Evolutionary conservation across 2,888 invertebrate species (phyloP), one percentile per base, ranked within the genome.

Genomic region (Eristalis intricaria): DNA sequence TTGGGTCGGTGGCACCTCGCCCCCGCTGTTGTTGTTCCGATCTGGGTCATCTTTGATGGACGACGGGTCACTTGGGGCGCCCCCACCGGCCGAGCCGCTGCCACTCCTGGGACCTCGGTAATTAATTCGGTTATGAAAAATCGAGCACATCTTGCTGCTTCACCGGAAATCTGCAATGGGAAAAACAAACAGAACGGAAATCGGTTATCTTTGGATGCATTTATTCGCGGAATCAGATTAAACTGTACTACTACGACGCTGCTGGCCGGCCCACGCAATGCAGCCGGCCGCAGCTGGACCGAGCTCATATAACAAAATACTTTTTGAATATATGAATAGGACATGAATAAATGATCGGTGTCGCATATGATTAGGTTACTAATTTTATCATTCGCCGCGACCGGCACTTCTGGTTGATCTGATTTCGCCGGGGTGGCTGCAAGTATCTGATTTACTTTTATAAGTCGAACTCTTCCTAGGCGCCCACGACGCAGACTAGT

Each of bases 281-380:
- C 15, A 22, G 74, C 32, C 60, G 29, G 19, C 15, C 10, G 26
- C 11, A 19, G 38, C 23, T 58, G 38, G 60, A 76, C 79, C 80
- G 64, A 7, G 74, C 87, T 89, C 90, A 90, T 91, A 91, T 92
- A 91, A 91, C 90, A 90, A 91, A 91, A 90, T 91, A 91, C 91
- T 91, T 89, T 90, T 90, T 90, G 90, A 92, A 92, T 92, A 92
- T 92, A 92, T 92, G 91, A 92, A 92, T 92, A 91, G 91, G 89
- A 88, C 90, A 90, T 91, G 91, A 91, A 92, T 92, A 92, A 91
- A 91, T 91, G 90, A 90, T 88, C 89, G 87, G 58, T 89, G 89
- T 89, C 89, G 91, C 91, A 91, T 91, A 89, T 91, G 89, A 90
- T 91, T 91, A 90, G 90, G 89, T 85, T 87, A 84, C 70, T 78